Evolutionary conservation across 2,113 vertebrate genomes (phyloP).

Genomic region (Stigmatopora argus): DNA sequence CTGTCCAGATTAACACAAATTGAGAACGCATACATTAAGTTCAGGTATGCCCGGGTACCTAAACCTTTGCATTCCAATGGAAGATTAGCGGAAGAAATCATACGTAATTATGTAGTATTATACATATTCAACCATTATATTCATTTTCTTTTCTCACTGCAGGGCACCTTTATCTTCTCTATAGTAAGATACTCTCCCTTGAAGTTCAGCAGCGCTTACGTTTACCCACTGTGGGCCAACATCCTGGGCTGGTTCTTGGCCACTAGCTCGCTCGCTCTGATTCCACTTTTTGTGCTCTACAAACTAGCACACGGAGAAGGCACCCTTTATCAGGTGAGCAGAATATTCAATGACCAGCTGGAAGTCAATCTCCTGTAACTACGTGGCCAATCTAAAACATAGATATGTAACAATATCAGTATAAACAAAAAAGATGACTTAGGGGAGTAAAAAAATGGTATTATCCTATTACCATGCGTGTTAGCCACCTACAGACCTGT

Average conservation of each 20-base stretch:
- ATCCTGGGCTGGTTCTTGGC: slow-evolving; percentile 61
- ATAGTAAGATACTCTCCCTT: slow-evolving; percentile 53
- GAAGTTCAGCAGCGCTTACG: slow-evolving; percentile 56
- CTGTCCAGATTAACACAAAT: no score
- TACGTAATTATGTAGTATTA: no score
- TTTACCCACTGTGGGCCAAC: slow-evolving; percentile 63
- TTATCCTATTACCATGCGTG: no score
- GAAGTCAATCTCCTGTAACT: background rate
- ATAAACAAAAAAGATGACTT: no score
- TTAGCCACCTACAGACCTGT: no score
- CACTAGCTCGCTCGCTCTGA: slow-evolving; percentile 48
- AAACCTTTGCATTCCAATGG: no score
- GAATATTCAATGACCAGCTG: background rate
- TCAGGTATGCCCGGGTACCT: no score
- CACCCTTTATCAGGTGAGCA: slow-evolving; percentile 47
- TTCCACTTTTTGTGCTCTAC: slow-evolving; percentile 51
- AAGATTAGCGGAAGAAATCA: no score
- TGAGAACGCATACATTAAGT: no score
- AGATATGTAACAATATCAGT: no score
- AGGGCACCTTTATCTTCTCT: slow-evolving; percentile 65
- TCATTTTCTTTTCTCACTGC: slow-evolving; percentile 7
- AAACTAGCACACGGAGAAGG: slow-evolving; percentile 49
- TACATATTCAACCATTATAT: background rate
- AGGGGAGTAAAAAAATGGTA: no score
- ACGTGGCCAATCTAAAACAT: background rate